Conservation (phyloP, 2,888 invertebrate genomes). For the Parasteatoda lunata region DNA sequence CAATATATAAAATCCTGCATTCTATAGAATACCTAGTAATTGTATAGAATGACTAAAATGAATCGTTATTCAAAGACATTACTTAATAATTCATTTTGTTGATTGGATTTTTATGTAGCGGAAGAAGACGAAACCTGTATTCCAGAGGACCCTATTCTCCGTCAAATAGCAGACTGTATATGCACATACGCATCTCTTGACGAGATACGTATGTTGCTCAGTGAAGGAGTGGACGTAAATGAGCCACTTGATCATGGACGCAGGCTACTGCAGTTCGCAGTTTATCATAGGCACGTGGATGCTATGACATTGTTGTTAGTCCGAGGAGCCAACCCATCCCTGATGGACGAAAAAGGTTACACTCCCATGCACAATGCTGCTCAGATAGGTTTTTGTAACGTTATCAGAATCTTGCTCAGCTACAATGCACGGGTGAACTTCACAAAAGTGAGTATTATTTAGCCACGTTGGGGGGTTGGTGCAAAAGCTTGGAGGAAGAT, state of each 20-base stretch:
- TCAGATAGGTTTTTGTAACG: slow-evolving; percentile 74
- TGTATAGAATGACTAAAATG: neutral
- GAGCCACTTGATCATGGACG: slow-evolving; percentile 79
- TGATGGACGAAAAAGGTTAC: slow-evolving; percentile 91
- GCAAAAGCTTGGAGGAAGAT: too few species aligned
- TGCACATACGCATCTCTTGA: slow-evolving; percentile 89
- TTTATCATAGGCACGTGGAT: slow-evolving; percentile 83
- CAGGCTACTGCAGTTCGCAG: slow-evolving; percentile 91
- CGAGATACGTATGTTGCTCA: slow-evolving; percentile 87
- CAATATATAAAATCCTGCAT: too few species aligned
- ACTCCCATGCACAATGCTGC: slow-evolving; percentile 93
- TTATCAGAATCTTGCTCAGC: slow-evolving; percentile 80
- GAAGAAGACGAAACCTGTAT: neutral
- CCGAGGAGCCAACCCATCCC: slow-evolving; percentile 86
- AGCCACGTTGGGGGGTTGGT: too few species aligned
- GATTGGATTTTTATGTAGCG: neutral
- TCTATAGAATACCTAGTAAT: too few species aligned
- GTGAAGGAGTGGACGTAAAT: slow-evolving; percentile 81
- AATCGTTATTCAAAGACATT: neutral
- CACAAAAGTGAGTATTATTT: slow-evolving; percentile 69
- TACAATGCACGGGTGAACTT: slow-evolving; percentile 88
- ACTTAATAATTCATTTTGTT: neutral
- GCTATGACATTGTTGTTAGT: slow-evolving; percentile 87
- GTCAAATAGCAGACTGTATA: slow-evolving; percentile 91
- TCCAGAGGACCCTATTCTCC: slow-evolving; percentile 77